Evolutionary conservation across 2,888 invertebrate genomes (phyloP), one percentile per base, ranked within the genome.

Genomic region (Andrena praecox): DNA sequence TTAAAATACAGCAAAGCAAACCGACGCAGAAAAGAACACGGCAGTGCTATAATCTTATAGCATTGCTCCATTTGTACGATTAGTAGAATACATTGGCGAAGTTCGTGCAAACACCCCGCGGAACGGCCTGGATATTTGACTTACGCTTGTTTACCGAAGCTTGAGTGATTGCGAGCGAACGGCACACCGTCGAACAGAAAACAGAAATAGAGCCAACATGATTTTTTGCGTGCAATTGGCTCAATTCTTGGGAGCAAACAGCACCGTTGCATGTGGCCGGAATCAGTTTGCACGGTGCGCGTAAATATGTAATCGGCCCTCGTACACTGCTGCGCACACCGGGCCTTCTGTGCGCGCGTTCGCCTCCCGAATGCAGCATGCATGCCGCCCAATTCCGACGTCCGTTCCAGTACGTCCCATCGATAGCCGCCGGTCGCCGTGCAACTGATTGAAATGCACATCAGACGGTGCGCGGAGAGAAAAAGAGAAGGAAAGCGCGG

Each of bases 291-390:
- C 77, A 67, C 67, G 33, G 59, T 42, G 60, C 42, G 64, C 83
- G 85, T 87, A 87, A 87, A 87, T 87, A 87, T 87, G 81, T 87
- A 85, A 87, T 79, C 77, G 77, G 73, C 16, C 50, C 76, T 60
- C 35, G 74, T 63, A 63, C 68, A 70, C 60, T 52, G 20, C 12
- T 27, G 42, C 52, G 5, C 6, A 8, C 48, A 31, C 8, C 35
- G 70, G n/a, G 1, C 31, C 20, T 48, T 29, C n/a, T 48, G 20
- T 56, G 20, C 0, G 59, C 54, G n/a, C 42, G 20, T 72, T 62
- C 60, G 7, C 42, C 29, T 5, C n/a, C 56, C 71, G 52, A 78
- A 59, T 56, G 59, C 52, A 64, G 54, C n/a, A 1, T n/a, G 29
- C 50, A 27, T 24, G 60, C 50, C 62, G 59, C 20, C 56, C 60